Conservation (phyloP, 2,797 vertebrate species). For the Hippopotamyrus pictus region DNA sequence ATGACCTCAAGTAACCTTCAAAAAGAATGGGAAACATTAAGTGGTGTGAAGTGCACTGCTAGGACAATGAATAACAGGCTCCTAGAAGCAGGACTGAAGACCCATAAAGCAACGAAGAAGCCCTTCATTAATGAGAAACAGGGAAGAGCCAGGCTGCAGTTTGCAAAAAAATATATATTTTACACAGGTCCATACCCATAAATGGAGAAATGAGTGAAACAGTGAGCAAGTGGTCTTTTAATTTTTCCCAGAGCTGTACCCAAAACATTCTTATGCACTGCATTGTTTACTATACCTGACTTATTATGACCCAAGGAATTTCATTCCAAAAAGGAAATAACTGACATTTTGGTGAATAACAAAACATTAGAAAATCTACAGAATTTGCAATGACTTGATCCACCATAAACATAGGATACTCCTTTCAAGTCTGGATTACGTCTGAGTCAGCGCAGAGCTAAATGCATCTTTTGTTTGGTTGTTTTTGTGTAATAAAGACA, state of each 20-base stretch:
- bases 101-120: neutral
- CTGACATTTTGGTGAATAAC: neutral
- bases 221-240: neutral
- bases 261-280: neutral
- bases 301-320: neutral
- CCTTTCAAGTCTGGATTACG: neutral
- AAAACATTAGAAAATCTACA: neutral
- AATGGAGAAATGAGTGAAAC: neutral
- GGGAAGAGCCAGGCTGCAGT: neutral
- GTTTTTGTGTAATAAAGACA: conserved; percentile 8
- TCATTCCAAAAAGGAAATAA: neutral
- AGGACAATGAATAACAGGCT: neutral
- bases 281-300: neutral
- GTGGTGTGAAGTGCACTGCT: neutral
- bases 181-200: neutral
- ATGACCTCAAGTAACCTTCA: neutral
- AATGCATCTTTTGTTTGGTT: neutral
- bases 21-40: neutral
- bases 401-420: neutral
- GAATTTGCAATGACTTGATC: neutral
- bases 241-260: neutral
- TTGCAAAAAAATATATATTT: neutral
- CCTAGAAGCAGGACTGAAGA: neutral
- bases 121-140: neutral
- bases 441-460: conserved; percentile 5